These are phyloP conservation scores for Solenodon paradoxus DNA, from an alignment of 2,113 vertebrate genomes.

Conservation along the genomic window DNA sequence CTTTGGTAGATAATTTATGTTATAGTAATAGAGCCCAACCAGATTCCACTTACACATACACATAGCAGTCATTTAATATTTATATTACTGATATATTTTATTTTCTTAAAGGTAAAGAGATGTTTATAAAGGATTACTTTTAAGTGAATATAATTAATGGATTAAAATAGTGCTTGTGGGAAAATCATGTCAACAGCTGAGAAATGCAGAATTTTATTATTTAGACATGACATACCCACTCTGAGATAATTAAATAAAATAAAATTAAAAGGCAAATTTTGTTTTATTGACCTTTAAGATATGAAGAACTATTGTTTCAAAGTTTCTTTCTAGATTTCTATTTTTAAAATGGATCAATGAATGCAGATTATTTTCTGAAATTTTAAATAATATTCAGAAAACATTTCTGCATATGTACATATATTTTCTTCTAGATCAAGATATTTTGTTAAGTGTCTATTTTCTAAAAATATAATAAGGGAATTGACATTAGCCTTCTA, in stretches of 20 bases:
- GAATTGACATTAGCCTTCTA: background rate
- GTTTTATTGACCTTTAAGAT: background rate
- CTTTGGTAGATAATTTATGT: conserved; percentile 51
- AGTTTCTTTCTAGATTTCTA: background rate
- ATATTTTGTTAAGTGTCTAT: background rate
- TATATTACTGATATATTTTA: background rate
- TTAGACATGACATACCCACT: background rate
- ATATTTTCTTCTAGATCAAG: background rate
- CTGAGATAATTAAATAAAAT: background rate
- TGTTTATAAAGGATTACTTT: background rate
- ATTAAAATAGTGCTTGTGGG: background rate
- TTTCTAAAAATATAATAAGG: background rate
- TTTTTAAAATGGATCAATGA: background rate
- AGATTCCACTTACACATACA: background rate
- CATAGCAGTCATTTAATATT: conserved; percentile 16
- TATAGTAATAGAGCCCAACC: background rate
- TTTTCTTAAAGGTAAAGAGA: conserved; percentile 21
- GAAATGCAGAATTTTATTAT: background rate
- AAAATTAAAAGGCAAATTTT: background rate
- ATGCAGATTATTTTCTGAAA: background rate
- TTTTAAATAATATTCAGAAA: no score
- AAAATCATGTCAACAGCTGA: background rate
- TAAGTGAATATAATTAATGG: background rate
- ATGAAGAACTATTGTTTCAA: background rate
- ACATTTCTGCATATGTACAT: no score